Evolutionary conservation across 2,797 vertebrate genomes (phyloP), one percentile per base, ranked within the genome.

Genomic region (Notamacropus eugenii): DNA sequence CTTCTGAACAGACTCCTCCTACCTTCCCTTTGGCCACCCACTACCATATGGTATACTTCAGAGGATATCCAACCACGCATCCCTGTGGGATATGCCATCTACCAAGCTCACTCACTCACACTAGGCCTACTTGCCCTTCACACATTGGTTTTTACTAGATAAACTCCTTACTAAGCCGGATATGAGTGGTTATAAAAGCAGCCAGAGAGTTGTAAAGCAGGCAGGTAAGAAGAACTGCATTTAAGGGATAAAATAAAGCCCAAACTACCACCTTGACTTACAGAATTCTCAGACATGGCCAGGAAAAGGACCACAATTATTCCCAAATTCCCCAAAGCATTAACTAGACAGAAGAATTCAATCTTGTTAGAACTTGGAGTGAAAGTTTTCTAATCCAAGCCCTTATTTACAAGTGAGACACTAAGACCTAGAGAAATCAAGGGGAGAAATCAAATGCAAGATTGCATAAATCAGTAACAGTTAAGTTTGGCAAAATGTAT

Each of bases 31-130:
- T 27, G 91, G 50, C 96, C 98, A 97, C 97, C 97, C 95, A 98
- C 97, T 55, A 95, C 98, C 97, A 97, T 98, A 97, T 98, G 98
- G 62, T 87, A 90, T 52, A 96, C 93, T 82, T 58, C 96, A 94
- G 10, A 97, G 92, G 95, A 95, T 95, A 96, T 93, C 67, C 91
- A 0, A 91, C 96, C 94, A 96, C 55, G 90, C 93, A 91, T 95
- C 59, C 90, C 94, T 67, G 96, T 94, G 95, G 96, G 93, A 0
- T 91, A 56, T 0, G 50, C 90, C 91, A 95, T 46, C 40, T 91
- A 90, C 93, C 96, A 95, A 58, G 92, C 90, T 34, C 87, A 96
- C 55, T 93, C 92, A 94, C 93, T 56, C 2, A 28, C 5, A 94
- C 67, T 94, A n/a, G 92, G 87, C 92, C 92, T 57, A 96, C 59